Base-by-base conservation (phyloP, 2,888 invertebrate species). In the Tipula vernalis region DNA sequence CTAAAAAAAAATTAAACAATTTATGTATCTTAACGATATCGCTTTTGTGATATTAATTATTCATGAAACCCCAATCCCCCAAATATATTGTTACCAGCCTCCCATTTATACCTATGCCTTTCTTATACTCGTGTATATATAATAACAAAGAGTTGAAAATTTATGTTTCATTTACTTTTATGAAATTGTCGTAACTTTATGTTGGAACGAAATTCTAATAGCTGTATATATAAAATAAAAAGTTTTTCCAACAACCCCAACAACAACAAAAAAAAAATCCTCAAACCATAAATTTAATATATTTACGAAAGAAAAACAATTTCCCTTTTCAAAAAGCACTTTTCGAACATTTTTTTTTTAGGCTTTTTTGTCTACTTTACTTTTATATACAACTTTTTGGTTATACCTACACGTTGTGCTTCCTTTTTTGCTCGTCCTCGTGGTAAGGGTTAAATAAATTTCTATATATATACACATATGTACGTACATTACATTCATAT, bases 241-340 rank as follows among this genome's bases (percentile, higher is more conserved):
- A 57, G 57, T 57, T 57, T 28, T 57, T 10, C 28, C 10, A 71
- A 12, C 71, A 71, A 18, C 28, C 28, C 71, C 71, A 18, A 5
- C 57, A 15, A 5, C 57, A 15, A 6, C 6, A 57, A 1, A 57
- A 57, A 12, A 71, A 71, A 15, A 51, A 18, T 12, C 10, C 51
- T 15, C 51, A 51, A 51, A 51, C 51, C 51, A 51, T 51, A 6
- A 44, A 51, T 51, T 39, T 39, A 39, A 39, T 39, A 6, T 51
- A 15, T 15, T 15, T 44, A 15, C 51, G 51, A 71, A 71, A 71
- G 71, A 71, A 71, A 71, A 71, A 71, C 71, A 71, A 71, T 71
- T 71, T 71, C 71, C 71, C 71, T 71, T 71, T 71, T 71, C 71
- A 71, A 71, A 71, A 71, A 71, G 71, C 71, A 71, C 71, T 71